phyloP scores from a whole-genome alignment of 35 echinoderm and acorn worm genomes.

The Ophiothrix spiculata region DNA sequence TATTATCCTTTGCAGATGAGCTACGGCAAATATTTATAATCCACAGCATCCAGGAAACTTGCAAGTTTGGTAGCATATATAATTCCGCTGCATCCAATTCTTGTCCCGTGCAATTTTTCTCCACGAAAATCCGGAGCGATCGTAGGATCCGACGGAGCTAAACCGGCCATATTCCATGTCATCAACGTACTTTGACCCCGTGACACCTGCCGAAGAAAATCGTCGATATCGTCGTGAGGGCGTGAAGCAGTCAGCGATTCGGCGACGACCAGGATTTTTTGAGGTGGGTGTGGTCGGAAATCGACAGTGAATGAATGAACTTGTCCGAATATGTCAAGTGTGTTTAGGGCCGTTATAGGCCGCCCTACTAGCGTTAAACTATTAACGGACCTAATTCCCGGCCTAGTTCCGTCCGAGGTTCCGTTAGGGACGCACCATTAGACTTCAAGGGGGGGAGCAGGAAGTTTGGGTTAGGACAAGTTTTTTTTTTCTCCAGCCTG shows the following conservation, averaged over 20 bases:
- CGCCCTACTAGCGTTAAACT: no score
- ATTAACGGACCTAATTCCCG: no score
- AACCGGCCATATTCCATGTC: background rate
- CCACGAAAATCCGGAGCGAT: background rate
- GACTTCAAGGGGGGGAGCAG: no score
- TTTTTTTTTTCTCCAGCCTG: no score
- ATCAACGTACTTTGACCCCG: constrained; percentile 14
- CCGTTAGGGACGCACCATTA: no score
- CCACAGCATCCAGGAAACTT: background rate
- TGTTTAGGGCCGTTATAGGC: no score
- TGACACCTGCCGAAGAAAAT: background rate
- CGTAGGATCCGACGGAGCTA: background rate
- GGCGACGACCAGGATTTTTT: background rate
- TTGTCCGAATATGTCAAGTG: no score
- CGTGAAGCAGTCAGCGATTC: background rate
- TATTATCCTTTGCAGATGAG: background rate
- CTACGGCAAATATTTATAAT: background rate
- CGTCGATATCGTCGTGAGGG: background rate
- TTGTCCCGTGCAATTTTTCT: background rate
- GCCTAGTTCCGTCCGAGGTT: no score
- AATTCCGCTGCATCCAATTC: background rate
- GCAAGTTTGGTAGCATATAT: background rate
- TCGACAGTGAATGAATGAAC: no score
- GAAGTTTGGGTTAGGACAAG: no score
- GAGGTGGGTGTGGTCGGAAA: background rate